Evolutionary conservation across 1,140 invertebrate species (phyloP).

Genomic region (Epicauta chinensis): DNA sequence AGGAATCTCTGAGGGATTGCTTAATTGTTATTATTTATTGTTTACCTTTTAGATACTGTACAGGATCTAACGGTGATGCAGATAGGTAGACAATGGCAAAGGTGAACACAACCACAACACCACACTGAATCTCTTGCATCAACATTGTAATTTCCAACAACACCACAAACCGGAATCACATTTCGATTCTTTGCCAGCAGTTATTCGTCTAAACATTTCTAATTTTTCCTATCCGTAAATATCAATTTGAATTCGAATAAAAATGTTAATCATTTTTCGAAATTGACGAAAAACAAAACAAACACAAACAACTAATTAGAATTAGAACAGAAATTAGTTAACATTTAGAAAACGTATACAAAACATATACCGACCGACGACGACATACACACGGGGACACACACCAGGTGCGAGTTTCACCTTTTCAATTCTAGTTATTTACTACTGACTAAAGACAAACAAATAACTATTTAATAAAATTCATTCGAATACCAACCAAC

Average conservation of each 20-base stretch:
- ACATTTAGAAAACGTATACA: too few relatives aligned
- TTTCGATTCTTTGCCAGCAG: not conserved
- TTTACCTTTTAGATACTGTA: slow-evolving; percentile 16
- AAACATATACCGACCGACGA: too few relatives aligned
- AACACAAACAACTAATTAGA: too few relatives aligned
- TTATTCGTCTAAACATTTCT: not conserved
- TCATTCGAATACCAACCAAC: too few relatives aligned
- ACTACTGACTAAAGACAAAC: slow-evolving; percentile 5
- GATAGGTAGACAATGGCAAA: slow-evolving; percentile 16
- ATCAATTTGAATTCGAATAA: not conserved
- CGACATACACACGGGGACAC: not conserved
- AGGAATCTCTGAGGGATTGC: too few relatives aligned
- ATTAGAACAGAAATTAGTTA: too few relatives aligned
- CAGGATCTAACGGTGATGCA: slow-evolving; percentile 23
- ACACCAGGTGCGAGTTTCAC: not conserved
- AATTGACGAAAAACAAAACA: too few relatives aligned
- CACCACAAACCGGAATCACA: slow-evolving; percentile 15
- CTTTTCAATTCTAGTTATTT: not conserved
- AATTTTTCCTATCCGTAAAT: not conserved
- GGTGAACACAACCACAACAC: slow-evolving; percentile 22
- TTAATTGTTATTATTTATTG: too few relatives aligned
- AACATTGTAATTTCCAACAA: slow-evolving; percentile 17
- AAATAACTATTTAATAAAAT: too few relatives aligned
- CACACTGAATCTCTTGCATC: slow-evolving; percentile 13
- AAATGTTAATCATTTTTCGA: too few relatives aligned